Evolutionary conservation across 2,797 vertebrate genomes (phyloP).

Genomic region (Petrocephalus sullivani): DNA sequence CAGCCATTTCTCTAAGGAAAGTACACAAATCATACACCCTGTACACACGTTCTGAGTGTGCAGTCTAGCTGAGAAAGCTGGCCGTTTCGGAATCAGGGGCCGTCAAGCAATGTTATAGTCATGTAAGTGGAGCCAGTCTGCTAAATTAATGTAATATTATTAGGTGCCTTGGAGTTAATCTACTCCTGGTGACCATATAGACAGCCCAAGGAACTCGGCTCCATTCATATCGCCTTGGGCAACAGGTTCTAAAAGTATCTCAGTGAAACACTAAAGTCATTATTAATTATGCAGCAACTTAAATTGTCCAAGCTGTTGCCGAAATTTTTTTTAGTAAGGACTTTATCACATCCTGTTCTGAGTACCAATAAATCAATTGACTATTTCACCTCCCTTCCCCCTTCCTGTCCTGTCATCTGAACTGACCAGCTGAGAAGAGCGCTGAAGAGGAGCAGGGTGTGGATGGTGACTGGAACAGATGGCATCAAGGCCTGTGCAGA

Average conservation of each 20-base stretch:
- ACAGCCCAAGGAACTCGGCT: not conserved
- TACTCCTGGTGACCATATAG: not conserved
- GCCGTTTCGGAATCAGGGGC: not conserved
- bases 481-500: not conserved
- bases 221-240: not conserved
- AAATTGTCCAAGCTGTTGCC: not conserved
- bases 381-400: not conserved
- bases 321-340: not conserved
- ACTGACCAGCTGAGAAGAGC: not conserved
- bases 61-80: not conserved
- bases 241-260: not conserved
- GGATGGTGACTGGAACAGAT: not conserved
- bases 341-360: not conserved
- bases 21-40: not conserved
- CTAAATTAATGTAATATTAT: not conserved
- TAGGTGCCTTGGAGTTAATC: not conserved
- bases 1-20: not conserved
- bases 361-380: not conserved
- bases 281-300: constrained; percentile 1
- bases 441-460: not conserved
- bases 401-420: not conserved
- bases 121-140: not conserved
- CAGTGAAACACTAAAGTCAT: not conserved
- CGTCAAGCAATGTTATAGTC: not conserved
- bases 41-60: not conserved